phyloP scores from a whole-genome alignment of 2,797 vertebrate genomes.

The Sebastes dallii region DNA sequence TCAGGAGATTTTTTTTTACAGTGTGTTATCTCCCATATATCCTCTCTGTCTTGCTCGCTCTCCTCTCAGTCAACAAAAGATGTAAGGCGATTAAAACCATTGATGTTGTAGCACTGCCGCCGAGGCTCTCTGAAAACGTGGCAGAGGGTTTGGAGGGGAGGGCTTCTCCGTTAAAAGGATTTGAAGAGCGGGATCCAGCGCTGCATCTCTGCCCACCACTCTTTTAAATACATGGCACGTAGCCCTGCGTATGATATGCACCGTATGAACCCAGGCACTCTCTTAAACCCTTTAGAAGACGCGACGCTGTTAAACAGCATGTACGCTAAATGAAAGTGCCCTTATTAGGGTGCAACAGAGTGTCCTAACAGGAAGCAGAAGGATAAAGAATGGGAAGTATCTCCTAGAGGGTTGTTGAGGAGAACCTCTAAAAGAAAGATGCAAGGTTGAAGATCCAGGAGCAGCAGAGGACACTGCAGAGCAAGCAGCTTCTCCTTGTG shows the following conservation, averaged over 20 bases:
- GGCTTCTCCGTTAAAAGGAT: constrained; percentile 64
- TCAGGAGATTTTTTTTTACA: constrained; percentile 24
- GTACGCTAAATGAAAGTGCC: constrained; percentile 46
- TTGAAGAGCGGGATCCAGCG: constrained; percentile 50
- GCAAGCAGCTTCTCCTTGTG: constrained; percentile 57
- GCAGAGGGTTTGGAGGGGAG: constrained; percentile 48
- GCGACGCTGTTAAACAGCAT: constrained; percentile 20
- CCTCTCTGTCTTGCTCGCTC: constrained; percentile 41
- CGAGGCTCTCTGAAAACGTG: constrained; percentile 37
- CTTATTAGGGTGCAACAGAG: constrained; percentile 16
- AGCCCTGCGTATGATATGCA: constrained; percentile 56
- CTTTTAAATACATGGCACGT: constrained; percentile 71
- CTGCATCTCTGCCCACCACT: constrained; percentile 61
- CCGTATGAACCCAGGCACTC: constrained; percentile 44
- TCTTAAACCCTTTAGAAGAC: constrained; percentile 52
- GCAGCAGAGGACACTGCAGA: constrained; percentile 69
- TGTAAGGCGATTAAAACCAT: constrained; percentile 71
- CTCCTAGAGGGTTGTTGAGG: constrained; percentile 17
- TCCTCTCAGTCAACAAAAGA: constrained; percentile 64
- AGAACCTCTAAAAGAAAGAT: constrained; percentile 40
- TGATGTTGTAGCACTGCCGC: constrained; percentile 52
- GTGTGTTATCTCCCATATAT: constrained; percentile 39
- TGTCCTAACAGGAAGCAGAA: constrained; percentile 1
- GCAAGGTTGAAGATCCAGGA: constrained; percentile 65
- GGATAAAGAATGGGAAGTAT: neutral